phyloP scores from a whole-genome alignment of 1,140 invertebrate species.

The Nebria ingens region DNA sequence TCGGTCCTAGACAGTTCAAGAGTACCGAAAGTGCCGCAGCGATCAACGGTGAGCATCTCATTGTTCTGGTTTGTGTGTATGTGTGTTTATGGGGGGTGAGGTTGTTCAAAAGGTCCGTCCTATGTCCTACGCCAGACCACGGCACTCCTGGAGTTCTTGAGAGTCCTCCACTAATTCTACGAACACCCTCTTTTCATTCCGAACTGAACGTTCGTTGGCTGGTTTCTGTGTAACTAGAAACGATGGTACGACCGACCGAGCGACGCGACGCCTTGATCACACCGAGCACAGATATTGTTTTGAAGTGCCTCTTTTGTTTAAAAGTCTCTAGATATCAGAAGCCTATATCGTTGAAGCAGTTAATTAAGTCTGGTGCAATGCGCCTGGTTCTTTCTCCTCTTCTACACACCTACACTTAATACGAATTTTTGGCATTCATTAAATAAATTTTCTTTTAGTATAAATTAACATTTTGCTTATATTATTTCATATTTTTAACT shows the following conservation, averaged over 20 bases:
- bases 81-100: too few relatives aligned
- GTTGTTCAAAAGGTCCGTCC: background rate
- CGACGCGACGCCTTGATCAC: background rate
- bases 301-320: background rate
- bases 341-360: slow-evolving; percentile 4
- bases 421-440: too few relatives aligned
- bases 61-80: background rate
- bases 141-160: background rate
- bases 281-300: background rate
- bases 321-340: background rate
- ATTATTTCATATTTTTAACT: too few relatives aligned
- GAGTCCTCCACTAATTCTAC: slow-evolving; percentile 2
- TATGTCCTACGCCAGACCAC: background rate
- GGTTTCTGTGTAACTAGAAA: background rate
- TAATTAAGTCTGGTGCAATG: slow-evolving; percentile 3
- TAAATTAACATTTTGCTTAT: too few relatives aligned
- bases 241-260: background rate
- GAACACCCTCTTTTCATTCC: slow-evolving; percentile 4
- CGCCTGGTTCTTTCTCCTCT: too few relatives aligned
- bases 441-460: too few relatives aligned
- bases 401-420: too few relatives aligned
- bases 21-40: too few relatives aligned
- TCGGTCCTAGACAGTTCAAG: background rate
- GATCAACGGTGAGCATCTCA: background rate
- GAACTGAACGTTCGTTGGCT: background rate